Percentiles rank a stretch among this genome's conserved stretches.
phyloP scores from a whole-genome alignment of 2,113 vertebrate species.

The Notechis scutatus region DNA sequence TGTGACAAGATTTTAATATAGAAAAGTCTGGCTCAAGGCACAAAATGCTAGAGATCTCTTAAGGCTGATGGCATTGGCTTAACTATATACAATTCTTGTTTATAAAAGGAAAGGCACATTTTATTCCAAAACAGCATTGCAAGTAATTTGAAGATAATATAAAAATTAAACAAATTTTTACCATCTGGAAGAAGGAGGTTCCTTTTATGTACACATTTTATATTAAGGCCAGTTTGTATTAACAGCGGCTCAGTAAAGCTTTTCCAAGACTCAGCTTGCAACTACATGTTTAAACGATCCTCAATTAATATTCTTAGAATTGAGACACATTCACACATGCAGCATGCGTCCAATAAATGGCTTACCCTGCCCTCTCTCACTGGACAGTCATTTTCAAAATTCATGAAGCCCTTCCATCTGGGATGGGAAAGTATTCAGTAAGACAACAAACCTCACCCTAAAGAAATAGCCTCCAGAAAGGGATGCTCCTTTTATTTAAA shows the following conservation, averaged over 20 bases:
- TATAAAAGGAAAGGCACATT: slow-evolving; percentile 27
- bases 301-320: not conserved
- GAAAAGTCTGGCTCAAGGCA: slow-evolving; percentile 24
- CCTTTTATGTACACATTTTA: not conserved
- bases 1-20: slow-evolving; percentile 28
- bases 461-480: not conserved
- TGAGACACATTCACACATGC: not conserved
- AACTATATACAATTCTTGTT: slow-evolving; percentile 2
- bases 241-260: not conserved
- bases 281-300: not conserved
- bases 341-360: not conserved
- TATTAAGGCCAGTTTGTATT: not conserved
- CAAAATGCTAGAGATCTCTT: not conserved
- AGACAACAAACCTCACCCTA: not conserved
- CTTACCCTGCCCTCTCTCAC: not conserved
- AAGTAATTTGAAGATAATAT: not conserved
- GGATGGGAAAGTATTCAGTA: not conserved
- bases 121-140: not conserved
- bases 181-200: not conserved
- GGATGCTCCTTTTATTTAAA: not conserved
- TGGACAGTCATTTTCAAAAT: not conserved
- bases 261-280: not conserved
- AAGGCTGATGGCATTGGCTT: slow-evolving; percentile 3
- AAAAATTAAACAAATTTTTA: not conserved
- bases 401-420: too few relatives aligned